phyloP scores from a whole-genome alignment of 2,797 vertebrate genomes.

The Champsocephalus esox region DNA sequence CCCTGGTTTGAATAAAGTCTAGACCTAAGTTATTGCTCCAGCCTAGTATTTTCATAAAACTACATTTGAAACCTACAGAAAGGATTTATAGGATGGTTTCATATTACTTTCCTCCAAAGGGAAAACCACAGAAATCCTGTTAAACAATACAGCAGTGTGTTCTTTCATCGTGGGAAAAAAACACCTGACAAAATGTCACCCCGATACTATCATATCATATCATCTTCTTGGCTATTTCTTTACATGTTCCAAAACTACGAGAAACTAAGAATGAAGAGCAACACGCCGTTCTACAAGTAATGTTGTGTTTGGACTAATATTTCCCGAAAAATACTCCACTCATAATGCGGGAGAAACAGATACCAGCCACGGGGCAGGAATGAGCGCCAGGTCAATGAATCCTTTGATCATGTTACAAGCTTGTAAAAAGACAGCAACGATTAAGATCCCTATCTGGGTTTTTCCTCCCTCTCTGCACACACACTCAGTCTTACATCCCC shows the following conservation, averaged over 20 bases:
- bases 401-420: slow-evolving; percentile 69
- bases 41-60: background rate
- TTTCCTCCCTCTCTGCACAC: slow-evolving; percentile 20
- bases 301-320: slow-evolving; percentile 26
- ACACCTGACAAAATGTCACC: background rate
- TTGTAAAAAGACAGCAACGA: slow-evolving; percentile 47
- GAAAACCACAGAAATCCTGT: background rate
- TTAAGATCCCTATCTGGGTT: slow-evolving; percentile 51
- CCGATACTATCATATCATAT: background rate
- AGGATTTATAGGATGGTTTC: background rate
- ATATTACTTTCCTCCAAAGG: background rate
- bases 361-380: slow-evolving; percentile 48
- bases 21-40: background rate
- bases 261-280: background rate
- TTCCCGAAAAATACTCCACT: slow-evolving; percentile 41
- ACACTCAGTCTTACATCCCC: slow-evolving; percentile 26
- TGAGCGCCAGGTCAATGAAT: slow-evolving; percentile 54
- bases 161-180: background rate
- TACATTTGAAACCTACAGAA: background rate
- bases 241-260: background rate
- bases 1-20: background rate
- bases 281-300: slow-evolving; percentile 1
- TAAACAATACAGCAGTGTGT: background rate
- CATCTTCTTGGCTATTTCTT: background rate
- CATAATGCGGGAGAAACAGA: slow-evolving; percentile 40